Evolutionary conservation across 2,113 vertebrate genomes (phyloP).

Genomic region (Saimiri boliviensis): DNA sequence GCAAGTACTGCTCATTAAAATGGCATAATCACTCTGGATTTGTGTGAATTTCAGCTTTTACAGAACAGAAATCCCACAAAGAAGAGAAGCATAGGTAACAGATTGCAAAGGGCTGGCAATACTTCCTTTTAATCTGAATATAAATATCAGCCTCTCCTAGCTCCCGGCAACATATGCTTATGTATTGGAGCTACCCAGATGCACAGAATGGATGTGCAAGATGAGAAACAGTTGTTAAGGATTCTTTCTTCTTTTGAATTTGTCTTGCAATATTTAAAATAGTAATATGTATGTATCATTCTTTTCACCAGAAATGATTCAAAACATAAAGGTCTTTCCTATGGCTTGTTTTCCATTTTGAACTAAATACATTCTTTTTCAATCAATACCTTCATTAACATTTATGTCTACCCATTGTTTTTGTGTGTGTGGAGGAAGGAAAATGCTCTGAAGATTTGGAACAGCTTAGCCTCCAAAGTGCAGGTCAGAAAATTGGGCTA

Average conservation of each 20-base stretch:
- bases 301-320: neutral
- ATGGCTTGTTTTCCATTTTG: constrained; percentile 43
- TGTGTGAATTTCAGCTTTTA: neutral
- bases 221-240: neutral
- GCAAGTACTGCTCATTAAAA: neutral
- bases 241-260: constrained; percentile 40
- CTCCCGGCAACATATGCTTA: neutral
- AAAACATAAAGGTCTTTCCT: constrained; percentile 38
- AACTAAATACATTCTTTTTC: constrained; percentile 25
- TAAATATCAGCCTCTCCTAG: neutral
- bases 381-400: constrained; percentile 39
- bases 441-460: constrained; percentile 22
- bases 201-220: neutral
- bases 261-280: constrained; percentile 37
- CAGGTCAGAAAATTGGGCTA: constrained; percentile 6
- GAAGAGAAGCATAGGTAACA: constrained; percentile 2
- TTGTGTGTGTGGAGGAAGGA: neutral
- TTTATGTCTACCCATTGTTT: constrained; percentile 1
- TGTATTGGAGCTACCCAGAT: neutral
- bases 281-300: neutral
- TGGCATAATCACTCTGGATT: neutral
- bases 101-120: neutral
- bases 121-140: neutral
- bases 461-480: neutral
- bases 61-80: constrained; percentile 12